Evolutionary conservation across 2,888 invertebrate species (phyloP), one percentile per base, ranked within the genome.

Genomic region (Glyphotaelius pellucidus): DNA sequence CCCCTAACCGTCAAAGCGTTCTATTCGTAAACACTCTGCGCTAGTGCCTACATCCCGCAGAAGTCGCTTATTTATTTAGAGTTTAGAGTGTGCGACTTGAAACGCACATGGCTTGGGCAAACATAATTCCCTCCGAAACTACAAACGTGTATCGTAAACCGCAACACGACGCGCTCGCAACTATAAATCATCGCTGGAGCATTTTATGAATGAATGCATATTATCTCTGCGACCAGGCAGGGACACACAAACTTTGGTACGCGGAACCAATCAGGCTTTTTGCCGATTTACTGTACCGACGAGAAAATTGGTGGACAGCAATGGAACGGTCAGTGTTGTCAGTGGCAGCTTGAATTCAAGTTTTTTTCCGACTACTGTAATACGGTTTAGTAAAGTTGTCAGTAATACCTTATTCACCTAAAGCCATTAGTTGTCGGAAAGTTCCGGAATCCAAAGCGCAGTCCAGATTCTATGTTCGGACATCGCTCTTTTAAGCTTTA

Each of bases 141-240:
- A 83, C 81, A 32, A 83, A 19, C 81, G 81, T 83, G 32, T 83
- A 31, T 83, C 81, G 81, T 83, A 83, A 83, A 83, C 81, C 81
- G 81, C 32, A 83, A 30, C 31, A 81, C 32, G 30, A 81, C 81
- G 19, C 31, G 31, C 81, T 83, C 32, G 81, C 14, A 32, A 83
- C 81, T 15, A 83, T 83, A 83, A 31, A 83, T 35, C 81, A 35
- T 83, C 81, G 14, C 19, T 15, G 15, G 31, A 35, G 81, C 19
- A 83, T 83, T 83, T 83, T 83, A 83, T 83, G 81, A 83, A 83
- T 83, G 81, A 83, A 35, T 32, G 15, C 32, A 83, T 15, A 32
- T 83, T 35, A 67, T 67, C 67, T 67, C 25, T 67, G 67, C 67
- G 67, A 19, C 25, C 67, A 5, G 67, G 25, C 19, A 25, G 67